Base-by-base conservation (phyloP, 2,113 vertebrate species). In the Cyanoderma ruficeps region DNA sequence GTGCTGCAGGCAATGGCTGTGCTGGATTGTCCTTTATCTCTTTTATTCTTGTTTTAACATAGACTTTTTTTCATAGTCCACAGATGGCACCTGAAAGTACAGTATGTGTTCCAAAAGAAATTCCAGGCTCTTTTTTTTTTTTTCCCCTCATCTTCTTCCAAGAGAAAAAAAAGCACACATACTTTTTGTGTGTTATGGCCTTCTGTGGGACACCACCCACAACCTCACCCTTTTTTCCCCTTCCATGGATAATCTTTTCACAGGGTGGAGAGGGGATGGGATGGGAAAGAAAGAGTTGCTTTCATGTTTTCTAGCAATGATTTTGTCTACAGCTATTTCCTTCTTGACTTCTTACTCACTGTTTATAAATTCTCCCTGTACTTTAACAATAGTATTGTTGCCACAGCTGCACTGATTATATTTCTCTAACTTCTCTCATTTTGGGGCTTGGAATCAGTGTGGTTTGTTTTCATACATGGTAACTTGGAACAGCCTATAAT, bases 401-500 rank as follows among this genome's bases (percentile, higher is more conserved):
- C 96, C 75, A 96, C 96, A 97, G 97, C 95, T 98, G 96, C 90
- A 91, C 85, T 89, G 94, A 79, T 96, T 97, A 89, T 90, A 57
- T 94, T 95, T 97, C 81, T 84, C 84, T 84, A 87, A 89, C 92
- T 97, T 95, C 89, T 96, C 95, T 89, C 94, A 91, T 93, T 97
- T 85, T 79, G 39, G 87, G 68, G 70, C 74, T 94, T 90, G 90
- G 96, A 97, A 94, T 89, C 92, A 96, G 57, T 87, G 94, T 94
- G 97, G 96, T 97, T 98, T 97, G 95, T 97, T 98, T 98, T 97
- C 83, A 86, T 97, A 96, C 94, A 93, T 85, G 83, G 94, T 83
- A 84, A 96, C 96, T 96, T 98, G 96, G 96, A 95, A 75, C 90
- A 81, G 89, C 89, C 92, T 94, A 77, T 81, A 91, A 92, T 95